These are phyloP conservation scores for Ophioninae sp. DNA, from an alignment of 2,888 invertebrate genomes.

Conservation along the genomic window DNA sequence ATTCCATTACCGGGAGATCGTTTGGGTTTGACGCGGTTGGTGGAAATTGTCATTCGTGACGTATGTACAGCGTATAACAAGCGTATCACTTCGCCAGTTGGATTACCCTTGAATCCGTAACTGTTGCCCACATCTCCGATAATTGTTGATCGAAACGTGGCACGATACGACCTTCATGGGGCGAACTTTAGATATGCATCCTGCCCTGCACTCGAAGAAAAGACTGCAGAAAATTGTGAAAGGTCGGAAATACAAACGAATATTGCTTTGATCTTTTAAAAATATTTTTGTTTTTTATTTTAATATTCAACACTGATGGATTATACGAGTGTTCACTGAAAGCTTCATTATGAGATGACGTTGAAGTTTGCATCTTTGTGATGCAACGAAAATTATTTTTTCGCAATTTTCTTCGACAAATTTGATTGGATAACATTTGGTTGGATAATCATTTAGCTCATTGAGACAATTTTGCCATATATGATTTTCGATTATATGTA, in stretches of 20 bases:
- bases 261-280: too few relatives aligned
- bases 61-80: neutral
- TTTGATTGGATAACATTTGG: too few relatives aligned
- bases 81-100: neutral
- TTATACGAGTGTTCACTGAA: neutral
- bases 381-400: too few relatives aligned
- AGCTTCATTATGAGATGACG: neutral
- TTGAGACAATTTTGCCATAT: too few relatives aligned
- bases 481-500: too few relatives aligned
- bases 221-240: neutral
- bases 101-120: conserved; percentile 12
- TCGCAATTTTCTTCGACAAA: too few relatives aligned
- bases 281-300: too few relatives aligned
- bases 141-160: conserved; percentile 60
- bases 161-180: conserved; percentile 46
- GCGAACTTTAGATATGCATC: neutral
- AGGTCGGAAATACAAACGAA: neutral
- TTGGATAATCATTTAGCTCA: too few relatives aligned
- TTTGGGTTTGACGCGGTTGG: neutral
- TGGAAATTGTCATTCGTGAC: neutral
- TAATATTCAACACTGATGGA: too few relatives aligned
- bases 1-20: neutral
- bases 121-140: conserved; percentile 34
- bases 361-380: too few relatives aligned
- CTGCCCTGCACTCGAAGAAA: neutral